Evolutionary conservation across 2,797 vertebrate species (phyloP).

Genomic region (Sorex maritimensis): DNA sequence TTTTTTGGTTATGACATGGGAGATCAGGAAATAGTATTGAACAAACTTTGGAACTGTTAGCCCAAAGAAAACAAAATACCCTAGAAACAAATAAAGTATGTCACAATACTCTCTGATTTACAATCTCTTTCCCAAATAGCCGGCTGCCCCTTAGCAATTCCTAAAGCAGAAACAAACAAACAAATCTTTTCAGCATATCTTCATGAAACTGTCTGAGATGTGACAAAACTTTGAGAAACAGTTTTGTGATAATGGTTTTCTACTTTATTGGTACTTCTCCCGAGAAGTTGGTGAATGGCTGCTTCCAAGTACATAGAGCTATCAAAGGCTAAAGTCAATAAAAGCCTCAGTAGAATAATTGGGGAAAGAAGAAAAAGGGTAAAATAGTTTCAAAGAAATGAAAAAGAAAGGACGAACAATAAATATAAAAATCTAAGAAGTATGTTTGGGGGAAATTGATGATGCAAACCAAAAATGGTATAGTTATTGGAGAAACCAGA

Average conservation of each 20-base stretch:
- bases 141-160: slow-evolving; percentile 76
- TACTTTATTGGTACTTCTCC: slow-evolving; percentile 85
- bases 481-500: slow-evolving; percentile 78
- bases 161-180: slow-evolving; percentile 83
- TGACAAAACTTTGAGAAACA: slow-evolving; percentile 87
- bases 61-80: slow-evolving; percentile 46
- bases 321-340: slow-evolving; percentile 81
- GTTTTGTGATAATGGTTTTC: slow-evolving; percentile 87
- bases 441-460: slow-evolving; percentile 73
- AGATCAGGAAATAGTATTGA: slow-evolving; percentile 55
- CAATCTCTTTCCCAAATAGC: slow-evolving; percentile 61
- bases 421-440: slow-evolving; percentile 82
- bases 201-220: slow-evolving; percentile 85
- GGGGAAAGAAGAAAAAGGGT: slow-evolving; percentile 54
- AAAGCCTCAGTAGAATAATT: slow-evolving; percentile 81
- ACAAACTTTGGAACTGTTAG: slow-evolving; percentile 53
- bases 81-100: slow-evolving; percentile 66
- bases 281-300: slow-evolving; percentile 79
- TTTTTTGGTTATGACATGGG: slow-evolving; percentile 9
- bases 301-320: slow-evolving; percentile 84
- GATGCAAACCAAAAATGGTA: slow-evolving; percentile 84
- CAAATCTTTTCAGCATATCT: slow-evolving; percentile 83
- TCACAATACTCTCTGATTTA: slow-evolving; percentile 75
- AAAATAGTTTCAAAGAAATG: slow-evolving; percentile 77
- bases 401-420: slow-evolving; percentile 78